A percentile compares a stretch with the other conserved stretches of the same genome.
These are phyloP conservation scores for Petaurus breviceps DNA, from an alignment of 2,113 vertebrate genomes.

Conservation along the genomic window DNA sequence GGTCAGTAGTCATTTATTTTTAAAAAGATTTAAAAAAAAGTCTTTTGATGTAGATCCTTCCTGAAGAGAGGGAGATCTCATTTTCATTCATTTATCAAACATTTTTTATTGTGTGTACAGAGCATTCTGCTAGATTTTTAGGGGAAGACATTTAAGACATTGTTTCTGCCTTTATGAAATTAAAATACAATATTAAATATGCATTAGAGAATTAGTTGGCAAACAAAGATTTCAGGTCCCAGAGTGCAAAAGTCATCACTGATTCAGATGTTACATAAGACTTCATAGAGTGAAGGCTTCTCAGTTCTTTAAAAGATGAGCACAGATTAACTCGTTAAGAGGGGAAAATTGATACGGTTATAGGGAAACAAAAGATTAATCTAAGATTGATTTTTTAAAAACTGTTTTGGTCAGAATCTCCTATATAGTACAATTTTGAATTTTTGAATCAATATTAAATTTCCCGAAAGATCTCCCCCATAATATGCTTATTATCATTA, in stretches of 20 bases:
- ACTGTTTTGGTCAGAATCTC: not conserved
- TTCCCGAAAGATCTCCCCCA: not conserved
- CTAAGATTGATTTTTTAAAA: not conserved
- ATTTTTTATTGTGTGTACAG: not conserved
- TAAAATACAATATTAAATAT: not conserved
- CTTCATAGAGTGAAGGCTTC: not conserved
- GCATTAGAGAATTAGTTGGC: not conserved
- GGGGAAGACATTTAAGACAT: not conserved
- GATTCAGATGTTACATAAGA: not conserved
- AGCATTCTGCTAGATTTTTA: not conserved
- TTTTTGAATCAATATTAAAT: not conserved
- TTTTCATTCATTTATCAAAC: not conserved
- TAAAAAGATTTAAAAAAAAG: slow-evolving; percentile 29
- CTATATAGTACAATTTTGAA: not conserved
- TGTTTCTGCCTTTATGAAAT: not conserved
- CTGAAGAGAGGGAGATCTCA: not conserved
- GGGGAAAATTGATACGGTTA: not conserved
- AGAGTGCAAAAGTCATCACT: not conserved
- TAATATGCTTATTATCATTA: not conserved
- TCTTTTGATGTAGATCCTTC: slow-evolving; percentile 14
- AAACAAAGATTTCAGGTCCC: not conserved
- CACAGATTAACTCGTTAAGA: not conserved
- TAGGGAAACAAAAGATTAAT: not conserved
- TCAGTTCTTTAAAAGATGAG: not conserved
- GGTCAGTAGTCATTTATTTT: slow-evolving; percentile 4